These are phyloP conservation scores for Tapirus indicus DNA, from an alignment of 2,797 vertebrate species.

Conservation along the genomic window DNA sequence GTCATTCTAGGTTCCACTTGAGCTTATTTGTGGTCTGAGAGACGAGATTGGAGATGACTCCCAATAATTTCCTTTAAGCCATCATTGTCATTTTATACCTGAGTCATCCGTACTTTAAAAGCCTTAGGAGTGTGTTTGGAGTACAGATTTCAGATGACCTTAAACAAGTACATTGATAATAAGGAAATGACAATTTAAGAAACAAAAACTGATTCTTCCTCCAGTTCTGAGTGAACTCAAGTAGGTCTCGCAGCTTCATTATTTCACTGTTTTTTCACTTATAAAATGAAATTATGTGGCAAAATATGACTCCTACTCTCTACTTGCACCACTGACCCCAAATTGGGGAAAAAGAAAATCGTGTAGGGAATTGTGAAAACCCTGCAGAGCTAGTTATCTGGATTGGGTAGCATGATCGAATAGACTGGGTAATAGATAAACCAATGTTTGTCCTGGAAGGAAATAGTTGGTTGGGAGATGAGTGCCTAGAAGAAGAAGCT, in stretches of 20 bases:
- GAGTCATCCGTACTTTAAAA: neutral
- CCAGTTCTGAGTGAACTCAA: neutral
- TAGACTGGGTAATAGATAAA: neutral
- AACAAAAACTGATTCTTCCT: neutral
- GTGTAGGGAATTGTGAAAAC: neutral
- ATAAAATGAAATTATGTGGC: neutral
- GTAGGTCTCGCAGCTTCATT: neutral
- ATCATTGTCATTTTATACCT: neutral
- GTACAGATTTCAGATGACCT: neutral
- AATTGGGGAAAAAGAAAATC: neutral
- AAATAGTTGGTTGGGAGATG: neutral
- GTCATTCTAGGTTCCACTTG: neutral
- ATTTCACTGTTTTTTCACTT: neutral
- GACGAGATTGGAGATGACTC: neutral
- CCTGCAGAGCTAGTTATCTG: neutral
- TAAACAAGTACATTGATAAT: neutral
- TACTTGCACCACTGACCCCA: neutral
- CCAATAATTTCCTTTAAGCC: neutral
- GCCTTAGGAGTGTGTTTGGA: neutral
- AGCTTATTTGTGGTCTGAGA: neutral
- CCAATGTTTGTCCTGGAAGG: neutral
- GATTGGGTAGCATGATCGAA: neutral
- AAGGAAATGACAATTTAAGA: neutral
- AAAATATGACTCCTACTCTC: neutral
- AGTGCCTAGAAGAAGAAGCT: neutral